Percentiles rank a stretch among this genome's conserved stretches.
Conservation (phyloP, 2,888 invertebrate species). For the Melinaea menophilus region DNA sequence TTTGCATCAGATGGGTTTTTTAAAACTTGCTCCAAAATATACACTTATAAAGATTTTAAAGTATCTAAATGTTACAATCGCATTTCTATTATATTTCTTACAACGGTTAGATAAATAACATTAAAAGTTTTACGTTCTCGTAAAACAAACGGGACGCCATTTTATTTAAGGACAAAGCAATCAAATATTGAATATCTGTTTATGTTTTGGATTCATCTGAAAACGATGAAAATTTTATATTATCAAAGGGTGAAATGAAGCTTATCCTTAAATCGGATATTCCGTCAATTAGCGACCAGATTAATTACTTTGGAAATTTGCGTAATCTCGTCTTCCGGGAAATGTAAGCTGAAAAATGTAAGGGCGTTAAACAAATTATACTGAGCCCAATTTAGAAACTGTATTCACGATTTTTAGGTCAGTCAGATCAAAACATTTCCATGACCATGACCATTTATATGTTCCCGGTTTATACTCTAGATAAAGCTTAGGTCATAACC, state of each 20-base stretch:
- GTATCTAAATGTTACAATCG: too few relatives aligned
- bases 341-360: conserved; percentile 22
- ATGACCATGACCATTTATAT: too few relatives aligned
- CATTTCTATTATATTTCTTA: too few relatives aligned
- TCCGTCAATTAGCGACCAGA: conserved; percentile 40
- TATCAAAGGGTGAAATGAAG: conserved; percentile 31
- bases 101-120: too few relatives aligned
- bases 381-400: conserved; percentile 18
- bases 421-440: too few relatives aligned
- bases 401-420: background rate
- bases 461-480: background rate
- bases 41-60: too few relatives aligned
- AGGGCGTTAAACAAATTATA: conserved; percentile 23
- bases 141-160: background rate
- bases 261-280: conserved; percentile 38
- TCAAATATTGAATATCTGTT: background rate
- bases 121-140: too few relatives aligned
- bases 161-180: background rate
- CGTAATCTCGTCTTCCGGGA: conserved; percentile 25
- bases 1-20: too few relatives aligned
- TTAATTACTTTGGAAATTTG: conserved; percentile 38
- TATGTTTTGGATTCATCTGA: background rate
- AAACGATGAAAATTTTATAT: conserved; percentile 2
- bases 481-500: conserved; percentile 12
- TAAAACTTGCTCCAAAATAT: too few relatives aligned